These are phyloP conservation scores for Drosophila anomalipes DNA, from an alignment of 2,888 invertebrate species.

Conservation along the genomic window DNA sequence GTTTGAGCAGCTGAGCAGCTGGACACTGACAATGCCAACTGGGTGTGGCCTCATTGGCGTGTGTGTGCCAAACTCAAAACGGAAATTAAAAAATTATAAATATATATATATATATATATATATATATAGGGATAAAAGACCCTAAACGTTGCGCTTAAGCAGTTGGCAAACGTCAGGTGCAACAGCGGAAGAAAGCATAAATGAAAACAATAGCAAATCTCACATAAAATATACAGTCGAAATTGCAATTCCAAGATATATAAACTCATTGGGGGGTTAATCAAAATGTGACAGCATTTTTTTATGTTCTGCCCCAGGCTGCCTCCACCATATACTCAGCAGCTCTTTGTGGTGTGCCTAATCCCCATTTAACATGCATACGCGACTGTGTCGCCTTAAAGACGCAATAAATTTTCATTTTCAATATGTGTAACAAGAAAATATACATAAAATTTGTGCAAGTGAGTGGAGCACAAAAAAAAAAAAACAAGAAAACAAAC, in stretches of 20 bases:
- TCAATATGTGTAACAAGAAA: conserved; percentile 68
- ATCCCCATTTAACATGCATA: conserved; percentile 73
- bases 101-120: no score
- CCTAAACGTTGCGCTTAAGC: conserved; percentile 1
- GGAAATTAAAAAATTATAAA: conserved; percentile 43
- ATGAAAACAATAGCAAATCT: background rate
- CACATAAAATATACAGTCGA: background rate
- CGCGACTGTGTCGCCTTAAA: conserved; percentile 75
- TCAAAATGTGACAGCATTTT: conserved; percentile 65
- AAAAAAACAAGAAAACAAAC: conserved; percentile 15
- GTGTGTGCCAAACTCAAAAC: conserved; percentile 34
- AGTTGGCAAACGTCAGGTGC: conserved; percentile 51
- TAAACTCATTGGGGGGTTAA: conserved; percentile 42
- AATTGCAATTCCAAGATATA: conserved; percentile 28
- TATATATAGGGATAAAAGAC: background rate
- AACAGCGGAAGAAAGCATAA: background rate
- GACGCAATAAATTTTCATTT: conserved; percentile 78
- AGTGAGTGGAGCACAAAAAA: conserved; percentile 45
- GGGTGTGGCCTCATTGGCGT: conserved; percentile 34
- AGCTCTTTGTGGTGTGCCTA: conserved; percentile 39
- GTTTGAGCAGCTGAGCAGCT: conserved; percentile 6
- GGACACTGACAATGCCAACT: conserved; percentile 24
- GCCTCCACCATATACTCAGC: background rate
- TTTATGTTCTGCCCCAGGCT: conserved; percentile 40
- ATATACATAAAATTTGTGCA: conserved; percentile 45